phyloP scores from a whole-genome alignment of 2,113 vertebrate genomes.

The Jacana jacana region DNA sequence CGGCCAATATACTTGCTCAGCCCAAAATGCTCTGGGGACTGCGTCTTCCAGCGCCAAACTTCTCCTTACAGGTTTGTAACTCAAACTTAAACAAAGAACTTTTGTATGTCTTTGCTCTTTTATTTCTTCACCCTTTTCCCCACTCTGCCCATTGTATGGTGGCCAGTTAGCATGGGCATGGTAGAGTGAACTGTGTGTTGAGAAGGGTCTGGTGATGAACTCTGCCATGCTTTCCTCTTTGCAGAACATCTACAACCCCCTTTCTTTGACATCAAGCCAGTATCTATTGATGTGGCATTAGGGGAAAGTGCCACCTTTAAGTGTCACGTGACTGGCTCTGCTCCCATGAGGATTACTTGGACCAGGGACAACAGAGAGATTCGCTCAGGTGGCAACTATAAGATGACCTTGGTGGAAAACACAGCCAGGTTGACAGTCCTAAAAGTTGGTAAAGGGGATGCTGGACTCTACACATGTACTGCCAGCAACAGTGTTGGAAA shows the following conservation, averaged over 20 bases:
- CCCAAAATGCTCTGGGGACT: slow-evolving; percentile 90
- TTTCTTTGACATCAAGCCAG: slow-evolving; percentile 90
- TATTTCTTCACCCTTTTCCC: neutral
- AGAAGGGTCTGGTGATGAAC: neutral
- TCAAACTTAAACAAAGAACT: neutral
- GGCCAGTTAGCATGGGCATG: neutral
- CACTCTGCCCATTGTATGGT: neutral
- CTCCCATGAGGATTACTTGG: slow-evolving; percentile 94
- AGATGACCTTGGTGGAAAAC: slow-evolving; percentile 89
- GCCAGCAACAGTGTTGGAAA: slow-evolving; percentile 91
- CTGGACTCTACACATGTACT: slow-evolving; percentile 90
- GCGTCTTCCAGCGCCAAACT: slow-evolving; percentile 94
- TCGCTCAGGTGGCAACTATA: slow-evolving; percentile 92
- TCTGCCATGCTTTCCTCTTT: slow-evolving; percentile 61
- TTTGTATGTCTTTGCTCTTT: neutral
- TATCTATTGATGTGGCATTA: slow-evolving; percentile 83
- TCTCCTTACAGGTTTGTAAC: slow-evolving; percentile 88
- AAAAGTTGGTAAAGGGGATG: slow-evolving; percentile 89
- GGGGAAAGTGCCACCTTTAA: slow-evolving; percentile 90
- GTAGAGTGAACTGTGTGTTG: neutral
- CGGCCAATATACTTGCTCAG: slow-evolving; percentile 91
- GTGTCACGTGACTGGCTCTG: slow-evolving; percentile 90
- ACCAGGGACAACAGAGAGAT: slow-evolving; percentile 97
- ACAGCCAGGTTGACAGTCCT: slow-evolving; percentile 84
- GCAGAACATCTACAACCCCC: slow-evolving; percentile 91